phyloP scores from a whole-genome alignment of 2,888 invertebrate species.

The Atethmia centrago region DNA sequence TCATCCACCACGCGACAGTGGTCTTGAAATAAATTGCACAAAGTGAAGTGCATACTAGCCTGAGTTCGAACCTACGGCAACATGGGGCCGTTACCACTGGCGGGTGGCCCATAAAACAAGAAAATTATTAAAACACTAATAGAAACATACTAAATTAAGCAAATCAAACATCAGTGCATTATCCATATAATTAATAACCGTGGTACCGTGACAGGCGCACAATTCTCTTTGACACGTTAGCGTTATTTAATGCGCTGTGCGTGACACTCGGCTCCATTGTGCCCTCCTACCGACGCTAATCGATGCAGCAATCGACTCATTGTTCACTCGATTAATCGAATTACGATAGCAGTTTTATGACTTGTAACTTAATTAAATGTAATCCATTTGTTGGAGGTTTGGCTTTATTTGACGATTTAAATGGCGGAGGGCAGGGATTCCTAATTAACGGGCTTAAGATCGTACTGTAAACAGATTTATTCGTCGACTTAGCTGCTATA shows the following conservation, averaged over 20 bases:
- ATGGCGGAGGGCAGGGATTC: slow-evolving; percentile 13
- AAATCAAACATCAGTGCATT: slow-evolving; percentile 33
- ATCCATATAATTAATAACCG: slow-evolving; percentile 32
- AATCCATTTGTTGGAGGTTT: slow-evolving; percentile 36
- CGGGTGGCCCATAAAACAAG: neutral
- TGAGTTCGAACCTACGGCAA: neutral
- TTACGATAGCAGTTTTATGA: slow-evolving; percentile 56
- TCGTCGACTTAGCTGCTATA: neutral
- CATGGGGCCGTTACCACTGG: too few relatives aligned
- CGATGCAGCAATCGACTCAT: slow-evolving; percentile 56
- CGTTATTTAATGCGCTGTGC: slow-evolving; percentile 48
- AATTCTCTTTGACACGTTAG: slow-evolving; percentile 13
- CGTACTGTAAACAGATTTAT: neutral
- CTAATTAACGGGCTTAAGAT: neutral
- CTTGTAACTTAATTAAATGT: slow-evolving; percentile 55
- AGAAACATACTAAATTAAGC: slow-evolving; percentile 7
- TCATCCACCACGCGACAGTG: too few relatives aligned
- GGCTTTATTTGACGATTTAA: slow-evolving; percentile 32
- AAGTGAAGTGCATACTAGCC: neutral
- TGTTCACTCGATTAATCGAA: slow-evolving; percentile 58
- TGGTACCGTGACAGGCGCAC: slow-evolving; percentile 13
- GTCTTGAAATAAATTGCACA: neutral
- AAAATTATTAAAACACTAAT: slow-evolving; percentile 13
- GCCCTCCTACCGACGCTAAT: slow-evolving; percentile 42
- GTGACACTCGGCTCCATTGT: slow-evolving; percentile 50